phyloP scores from a whole-genome alignment of 2,113 vertebrate genomes.

The Epinephelus cyanopodus region DNA sequence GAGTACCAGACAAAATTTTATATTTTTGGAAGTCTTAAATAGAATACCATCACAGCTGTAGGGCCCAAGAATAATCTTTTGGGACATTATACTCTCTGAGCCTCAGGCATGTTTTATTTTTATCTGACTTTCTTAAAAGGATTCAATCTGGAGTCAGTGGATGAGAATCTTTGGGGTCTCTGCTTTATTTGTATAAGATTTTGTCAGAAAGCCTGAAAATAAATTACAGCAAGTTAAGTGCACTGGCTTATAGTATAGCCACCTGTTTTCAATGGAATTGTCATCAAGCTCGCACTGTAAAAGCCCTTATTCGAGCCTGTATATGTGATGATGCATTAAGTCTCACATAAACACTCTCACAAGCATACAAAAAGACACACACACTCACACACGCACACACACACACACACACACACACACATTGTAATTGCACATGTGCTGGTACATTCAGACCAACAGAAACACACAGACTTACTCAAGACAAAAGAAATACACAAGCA shows the following conservation, averaged over 20 bases:
- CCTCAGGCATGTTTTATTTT: conserved; percentile 21
- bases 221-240: conserved; percentile 33
- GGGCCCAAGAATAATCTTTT: conserved; percentile 8
- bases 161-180: conserved; percentile 7
- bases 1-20: not conserved
- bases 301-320: conserved; percentile 26
- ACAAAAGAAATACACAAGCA: conserved; percentile 11
- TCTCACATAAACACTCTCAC: conserved; percentile 40
- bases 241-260: conserved; percentile 3
- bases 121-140: conserved; percentile 32
- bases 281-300: conserved; percentile 19
- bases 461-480: not conserved
- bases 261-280: conserved; percentile 53
- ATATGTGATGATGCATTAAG: conserved; percentile 5
- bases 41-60: not conserved
- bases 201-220: conserved; percentile 45
- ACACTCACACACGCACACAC: not conserved
- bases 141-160: conserved; percentile 1
- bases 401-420: not conserved
- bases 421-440: not conserved
- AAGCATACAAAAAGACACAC: not conserved
- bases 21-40: conserved; percentile 14
- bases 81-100: conserved; percentile 7
- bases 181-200: conserved; percentile 3
- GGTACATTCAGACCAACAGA: not conserved